Base-by-base conservation (phyloP, 1,140 invertebrate genomes). In the Eurytemora carolleeae region DNA sequence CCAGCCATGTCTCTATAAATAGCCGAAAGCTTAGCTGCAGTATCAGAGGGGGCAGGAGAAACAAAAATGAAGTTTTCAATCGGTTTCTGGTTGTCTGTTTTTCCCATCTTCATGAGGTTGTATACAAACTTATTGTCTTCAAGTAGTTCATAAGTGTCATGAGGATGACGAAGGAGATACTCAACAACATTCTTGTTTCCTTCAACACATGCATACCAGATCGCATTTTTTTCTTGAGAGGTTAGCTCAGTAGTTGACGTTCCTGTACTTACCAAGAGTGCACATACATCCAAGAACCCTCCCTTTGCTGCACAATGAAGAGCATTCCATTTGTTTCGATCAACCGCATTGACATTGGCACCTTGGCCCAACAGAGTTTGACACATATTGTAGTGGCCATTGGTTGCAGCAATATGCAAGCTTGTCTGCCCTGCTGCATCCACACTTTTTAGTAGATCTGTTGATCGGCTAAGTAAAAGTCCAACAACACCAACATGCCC, bases 101-200 rank as follows among this genome's bases (percentile, higher is more conserved):
- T 98, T 12, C 93, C 94, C 72, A 92, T 94, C 2, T 96, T 83
- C 89, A 98, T 98, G 68, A 98, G 76, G 72, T 98, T 96, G 74
- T 95, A 96, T 21, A 98, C 88, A 72, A 98, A 99, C 82, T 86
- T 70, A 59, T 76, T 84, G 71, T 98, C 94, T 67, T 97, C 92
- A 88, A 99, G 96, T 0, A 99, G 75, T 1, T 83, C 82, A 67
- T 97, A 89, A 0, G 92, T 93, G 69, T 96, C 93, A 71, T 98
- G 93, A 69, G 98, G 93, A 72, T 96, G 93, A 67, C 89, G 87
- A 75, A 98, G 82, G 24, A 99, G 76, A 72, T 94, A 98, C 69
- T 90, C 87, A 17, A 98, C 74, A 0, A 97, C 91, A 67, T 92
- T 84, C 65, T 92, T 90, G 71, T 99, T 94, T 57, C 91, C 7